These are phyloP conservation scores for Oreotrochilus melanogaster DNA, from an alignment of 2,113 vertebrate species.

Conservation along the genomic window DNA sequence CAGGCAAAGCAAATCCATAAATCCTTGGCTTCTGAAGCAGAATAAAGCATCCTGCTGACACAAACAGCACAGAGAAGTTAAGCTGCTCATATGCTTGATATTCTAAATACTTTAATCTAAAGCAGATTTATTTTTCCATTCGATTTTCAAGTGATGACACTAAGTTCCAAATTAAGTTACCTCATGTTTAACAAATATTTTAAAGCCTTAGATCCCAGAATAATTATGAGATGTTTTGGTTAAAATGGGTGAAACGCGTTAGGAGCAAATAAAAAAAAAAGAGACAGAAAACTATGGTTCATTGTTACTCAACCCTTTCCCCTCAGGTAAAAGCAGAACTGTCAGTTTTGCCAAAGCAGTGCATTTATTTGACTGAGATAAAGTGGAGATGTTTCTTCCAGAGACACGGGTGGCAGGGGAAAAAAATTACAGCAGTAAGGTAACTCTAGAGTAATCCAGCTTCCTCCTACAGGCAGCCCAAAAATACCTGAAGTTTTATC, in stretches of 20 bases:
- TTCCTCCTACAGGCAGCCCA: background rate
- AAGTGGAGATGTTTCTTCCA: background rate
- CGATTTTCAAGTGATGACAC: conserved; percentile 29
- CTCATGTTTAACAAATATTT: background rate
- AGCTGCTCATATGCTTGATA: conserved; percentile 34
- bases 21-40: conserved; percentile 27
- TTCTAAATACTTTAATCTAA: conserved; percentile 56
- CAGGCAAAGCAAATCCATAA: conserved; percentile 10
- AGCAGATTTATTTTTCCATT: conserved; percentile 61
- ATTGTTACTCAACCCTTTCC: background rate
- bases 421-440: background rate
- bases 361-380: background rate
- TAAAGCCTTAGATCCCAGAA: background rate
- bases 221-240: background rate
- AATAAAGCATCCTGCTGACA: conserved; percentile 54
- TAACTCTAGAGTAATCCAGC: background rate
- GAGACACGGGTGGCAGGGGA: fast-evolving
- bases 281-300: background rate
- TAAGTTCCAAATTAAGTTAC: conserved; percentile 6
- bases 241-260: background rate
- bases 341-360: background rate
- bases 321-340: background rate
- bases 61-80: conserved; percentile 29
- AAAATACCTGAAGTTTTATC: background rate
- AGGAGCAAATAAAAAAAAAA: background rate